A percentile compares a stretch with the other conserved stretches of the same genome.
Evolutionary conservation across 2,888 invertebrate genomes (phyloP).

Genomic region (Heteropelma amictum): DNA sequence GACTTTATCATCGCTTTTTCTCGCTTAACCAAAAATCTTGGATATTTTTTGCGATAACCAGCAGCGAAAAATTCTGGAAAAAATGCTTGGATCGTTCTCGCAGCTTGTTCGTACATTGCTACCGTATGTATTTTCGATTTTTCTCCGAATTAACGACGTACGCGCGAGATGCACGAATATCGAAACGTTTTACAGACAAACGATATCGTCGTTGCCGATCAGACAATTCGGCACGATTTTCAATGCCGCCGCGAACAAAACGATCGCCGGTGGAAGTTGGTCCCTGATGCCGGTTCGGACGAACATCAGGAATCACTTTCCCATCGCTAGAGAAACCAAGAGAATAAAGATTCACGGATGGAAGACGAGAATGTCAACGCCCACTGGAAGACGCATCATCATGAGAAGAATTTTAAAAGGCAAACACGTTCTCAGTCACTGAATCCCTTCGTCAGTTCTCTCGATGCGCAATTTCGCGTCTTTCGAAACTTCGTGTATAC

Average conservation of each 20-base stretch:
- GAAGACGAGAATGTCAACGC: slow-evolving; percentile 84
- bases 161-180: no score
- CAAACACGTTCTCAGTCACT: slow-evolving; percentile 85
- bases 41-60: no score
- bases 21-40: no score
- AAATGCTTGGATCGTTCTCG: no score
- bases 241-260: slow-evolving; percentile 18
- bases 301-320: slow-evolving; percentile 85
- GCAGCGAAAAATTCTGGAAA: no score
- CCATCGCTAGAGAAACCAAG: slow-evolving; percentile 85
- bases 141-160: no score
- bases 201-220: slow-evolving; percentile 1
- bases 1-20: no score
- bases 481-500: neutral
- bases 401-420: slow-evolving; percentile 90
- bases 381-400: slow-evolving; percentile 83
- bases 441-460: no score
- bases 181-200: slow-evolving; percentile 27
- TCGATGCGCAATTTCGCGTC: neutral
- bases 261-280: slow-evolving; percentile 65
- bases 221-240: slow-evolving; percentile 29
- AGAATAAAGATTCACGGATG: slow-evolving; percentile 87
- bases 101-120: no score
- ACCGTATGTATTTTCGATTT: no score
- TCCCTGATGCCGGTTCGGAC: slow-evolving; percentile 71